These are phyloP conservation scores for Lanius collurio DNA, from an alignment of 2,113 vertebrate species.

Conservation along the genomic window DNA sequence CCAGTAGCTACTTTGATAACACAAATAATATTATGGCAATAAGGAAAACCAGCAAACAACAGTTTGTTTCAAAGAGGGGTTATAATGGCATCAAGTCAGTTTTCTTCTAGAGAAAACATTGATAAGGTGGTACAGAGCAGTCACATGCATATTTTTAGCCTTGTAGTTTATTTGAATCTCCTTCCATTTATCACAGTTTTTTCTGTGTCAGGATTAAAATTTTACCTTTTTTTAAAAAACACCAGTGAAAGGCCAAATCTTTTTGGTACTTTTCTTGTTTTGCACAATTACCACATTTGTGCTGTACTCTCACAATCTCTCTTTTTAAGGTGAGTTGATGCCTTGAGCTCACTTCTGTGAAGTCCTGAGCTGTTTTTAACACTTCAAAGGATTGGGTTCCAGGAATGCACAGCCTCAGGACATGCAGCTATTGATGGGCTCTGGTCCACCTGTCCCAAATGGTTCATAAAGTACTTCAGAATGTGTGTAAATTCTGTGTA, in stretches of 20 bases:
- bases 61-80: neutral
- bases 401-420: conserved; percentile 15
- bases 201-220: neutral
- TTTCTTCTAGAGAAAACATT: neutral
- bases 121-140: neutral
- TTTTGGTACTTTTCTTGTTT: neutral
- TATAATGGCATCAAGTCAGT: neutral
- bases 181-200: neutral
- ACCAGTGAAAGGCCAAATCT: neutral
- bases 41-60: neutral
- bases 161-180: neutral
- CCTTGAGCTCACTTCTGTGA: neutral
- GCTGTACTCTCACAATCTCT: neutral
- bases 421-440: neutral
- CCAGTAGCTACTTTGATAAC: neutral
- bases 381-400: conserved; percentile 9
- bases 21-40: neutral
- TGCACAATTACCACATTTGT: neutral
- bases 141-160: neutral
- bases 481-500: neutral
- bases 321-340: neutral
- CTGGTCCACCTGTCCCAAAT: neutral
- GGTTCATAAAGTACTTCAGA: neutral
- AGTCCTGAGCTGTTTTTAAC: neutral
- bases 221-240: neutral